phyloP scores from a whole-genome alignment of 2,797 vertebrate genomes.

The Enteromius viviparus region DNA sequence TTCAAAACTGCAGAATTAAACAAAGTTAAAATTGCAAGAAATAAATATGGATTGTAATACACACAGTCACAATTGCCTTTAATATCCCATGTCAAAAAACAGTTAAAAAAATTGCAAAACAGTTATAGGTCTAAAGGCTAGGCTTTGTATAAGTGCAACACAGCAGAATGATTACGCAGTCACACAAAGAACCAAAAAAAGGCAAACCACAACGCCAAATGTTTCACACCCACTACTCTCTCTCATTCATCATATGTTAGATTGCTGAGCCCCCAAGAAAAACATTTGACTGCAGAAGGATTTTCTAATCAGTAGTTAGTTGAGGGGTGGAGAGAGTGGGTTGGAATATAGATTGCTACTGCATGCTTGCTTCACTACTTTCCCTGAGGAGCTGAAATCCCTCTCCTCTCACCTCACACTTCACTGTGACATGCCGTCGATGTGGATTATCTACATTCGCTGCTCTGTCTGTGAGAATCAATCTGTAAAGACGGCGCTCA shows the following conservation, averaged over 20 bases:
- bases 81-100: not conserved
- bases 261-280: conserved; percentile 5
- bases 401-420: conserved; percentile 30
- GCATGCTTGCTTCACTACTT: not conserved
- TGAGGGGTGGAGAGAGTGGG: not conserved
- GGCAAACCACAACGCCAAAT: not conserved
- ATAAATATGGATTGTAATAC: not conserved
- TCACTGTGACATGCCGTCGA: conserved; percentile 15
- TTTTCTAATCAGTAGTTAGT: conserved; percentile 17
- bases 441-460: conserved; percentile 18
- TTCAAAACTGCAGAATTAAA: not conserved
- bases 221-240: conserved; percentile 7
- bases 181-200: not conserved
- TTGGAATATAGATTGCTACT: conserved; percentile 3
- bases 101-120: not conserved
- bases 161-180: not conserved
- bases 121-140: not conserved
- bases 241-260: conserved; percentile 6
- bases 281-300: conserved; percentile 13
- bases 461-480: conserved; percentile 19
- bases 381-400: conserved; percentile 11
- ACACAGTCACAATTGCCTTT: not conserved
- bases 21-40: not conserved
- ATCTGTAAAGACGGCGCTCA: conserved; percentile 13
- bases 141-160: not conserved